Conservation (phyloP, 1,140 invertebrate species). For the Vanessa atalanta region DNA sequence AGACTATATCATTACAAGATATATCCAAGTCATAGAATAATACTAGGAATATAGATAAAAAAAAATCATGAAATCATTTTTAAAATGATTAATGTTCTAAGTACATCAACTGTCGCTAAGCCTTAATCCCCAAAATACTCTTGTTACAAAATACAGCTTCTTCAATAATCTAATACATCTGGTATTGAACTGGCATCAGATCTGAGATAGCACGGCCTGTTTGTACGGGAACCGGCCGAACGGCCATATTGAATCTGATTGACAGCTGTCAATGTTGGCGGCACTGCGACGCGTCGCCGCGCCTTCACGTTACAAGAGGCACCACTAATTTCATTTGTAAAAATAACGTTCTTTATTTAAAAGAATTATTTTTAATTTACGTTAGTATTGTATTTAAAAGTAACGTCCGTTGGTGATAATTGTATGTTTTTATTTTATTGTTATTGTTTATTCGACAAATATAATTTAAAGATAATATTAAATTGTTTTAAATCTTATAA, state of each 20-base stretch:
- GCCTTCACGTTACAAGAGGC: slow-evolving; percentile 57
- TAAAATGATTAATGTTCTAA: slow-evolving; percentile 24
- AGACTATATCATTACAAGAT: neutral
- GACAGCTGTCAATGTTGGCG: slow-evolving; percentile 80
- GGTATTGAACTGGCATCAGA: slow-evolving; percentile 61
- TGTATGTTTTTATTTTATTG: neutral
- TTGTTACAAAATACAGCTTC: slow-evolving; percentile 46
- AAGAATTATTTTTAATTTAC: neutral
- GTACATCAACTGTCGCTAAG: slow-evolving; percentile 14
- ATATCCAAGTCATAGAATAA: neutral
- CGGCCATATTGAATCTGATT: slow-evolving; percentile 79
- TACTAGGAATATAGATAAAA: neutral
- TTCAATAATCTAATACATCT: slow-evolving; percentile 69
- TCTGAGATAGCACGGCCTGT: slow-evolving; percentile 65
- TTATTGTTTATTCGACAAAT: neutral
- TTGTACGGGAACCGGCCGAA: slow-evolving; percentile 64
- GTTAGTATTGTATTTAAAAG: slow-evolving; percentile 1
- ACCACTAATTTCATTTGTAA: slow-evolving; percentile 36
- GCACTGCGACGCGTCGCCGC: slow-evolving; percentile 73
- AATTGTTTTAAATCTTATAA: slow-evolving; percentile 5
- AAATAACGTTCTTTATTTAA: slow-evolving; percentile 34
- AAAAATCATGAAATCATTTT: neutral
- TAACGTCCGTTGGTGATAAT: neutral
- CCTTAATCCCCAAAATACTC: slow-evolving; percentile 36
- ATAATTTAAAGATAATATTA: neutral